phyloP scores from a whole-genome alignment of 2,797 vertebrate species.

The Furcifer pardalis region DNA sequence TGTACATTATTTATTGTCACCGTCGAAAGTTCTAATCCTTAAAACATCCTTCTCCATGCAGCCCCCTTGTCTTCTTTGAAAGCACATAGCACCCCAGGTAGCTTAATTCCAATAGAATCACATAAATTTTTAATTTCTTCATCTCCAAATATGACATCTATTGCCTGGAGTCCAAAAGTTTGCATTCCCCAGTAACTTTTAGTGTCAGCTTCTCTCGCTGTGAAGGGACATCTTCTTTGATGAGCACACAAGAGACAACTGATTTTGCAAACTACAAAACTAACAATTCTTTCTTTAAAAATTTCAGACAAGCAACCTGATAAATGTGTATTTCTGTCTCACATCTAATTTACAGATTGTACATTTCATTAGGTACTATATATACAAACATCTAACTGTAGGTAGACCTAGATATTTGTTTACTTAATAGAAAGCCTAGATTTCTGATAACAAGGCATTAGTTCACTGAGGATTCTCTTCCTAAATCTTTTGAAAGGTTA shows the following conservation, averaged over 20 bases:
- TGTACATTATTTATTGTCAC: conserved; percentile 66
- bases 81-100: conserved; percentile 50
- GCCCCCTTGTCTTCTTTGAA: conserved; percentile 40
- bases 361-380: no score
- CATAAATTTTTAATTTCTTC: conserved; percentile 63
- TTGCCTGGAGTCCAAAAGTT: conserved; percentile 46
- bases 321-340: conserved; percentile 18
- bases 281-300: not conserved
- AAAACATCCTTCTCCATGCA: conserved; percentile 47
- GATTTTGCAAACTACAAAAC: conserved; percentile 37
- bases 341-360: no score
- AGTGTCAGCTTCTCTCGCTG: conserved; percentile 36
- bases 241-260: conserved; percentile 10
- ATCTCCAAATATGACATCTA: conserved; percentile 47
- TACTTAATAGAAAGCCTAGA: conserved; percentile 35
- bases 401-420: conserved; percentile 40
- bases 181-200: conserved; percentile 35
- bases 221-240: conserved; percentile 46
- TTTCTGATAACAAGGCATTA: conserved; percentile 36
- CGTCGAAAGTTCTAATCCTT: conserved; percentile 56
- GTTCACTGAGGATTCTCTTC: conserved; percentile 45
- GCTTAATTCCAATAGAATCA: conserved; percentile 62
- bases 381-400: not conserved
- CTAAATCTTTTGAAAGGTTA: conserved; percentile 50
- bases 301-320: not conserved